Evolutionary conservation across 1,140 invertebrate species (phyloP).

Genomic region (Calephelis nemesis): DNA sequence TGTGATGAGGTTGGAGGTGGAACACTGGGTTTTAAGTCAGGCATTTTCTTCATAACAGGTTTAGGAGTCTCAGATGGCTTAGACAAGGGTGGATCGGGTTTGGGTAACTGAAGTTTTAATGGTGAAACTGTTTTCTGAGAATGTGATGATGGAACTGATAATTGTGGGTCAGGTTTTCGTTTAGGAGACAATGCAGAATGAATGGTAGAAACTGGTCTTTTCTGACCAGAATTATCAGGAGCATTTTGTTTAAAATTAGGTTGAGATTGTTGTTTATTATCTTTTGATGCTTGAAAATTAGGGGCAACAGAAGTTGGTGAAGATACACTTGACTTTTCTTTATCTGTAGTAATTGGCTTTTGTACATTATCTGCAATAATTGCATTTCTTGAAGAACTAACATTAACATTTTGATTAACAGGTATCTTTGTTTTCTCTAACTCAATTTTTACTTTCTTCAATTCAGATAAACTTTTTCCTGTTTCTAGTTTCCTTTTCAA

Average conservation of each 20-base stretch:
- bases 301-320: slow-evolving; percentile 26
- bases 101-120: slow-evolving; percentile 62
- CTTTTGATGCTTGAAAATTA: slow-evolving; percentile 36
- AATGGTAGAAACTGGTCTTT: slow-evolving; percentile 43
- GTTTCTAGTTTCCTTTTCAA: slow-evolving; percentile 60
- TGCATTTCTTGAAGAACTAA: slow-evolving; percentile 27
- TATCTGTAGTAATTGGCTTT: slow-evolving; percentile 21
- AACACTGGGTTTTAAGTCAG: slow-evolving; percentile 64
- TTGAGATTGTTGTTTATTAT: slow-evolving; percentile 42
- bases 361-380: slow-evolving; percentile 19
- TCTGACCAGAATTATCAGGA: slow-evolving; percentile 44
- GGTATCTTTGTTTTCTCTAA: slow-evolving; percentile 59
- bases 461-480: slow-evolving; percentile 49
- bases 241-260: slow-evolving; percentile 34
- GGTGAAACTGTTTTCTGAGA: slow-evolving; percentile 61
- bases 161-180: slow-evolving; percentile 45
- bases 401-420: slow-evolving; percentile 25
- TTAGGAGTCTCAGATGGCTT: slow-evolving; percentile 51
- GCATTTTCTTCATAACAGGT: slow-evolving; percentile 58
- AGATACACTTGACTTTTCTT: slow-evolving; percentile 23
- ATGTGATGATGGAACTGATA: slow-evolving; percentile 21
- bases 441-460: slow-evolving; percentile 71
- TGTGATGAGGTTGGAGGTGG: slow-evolving; percentile 38
- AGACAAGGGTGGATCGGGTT: slow-evolving; percentile 42
- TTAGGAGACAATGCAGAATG: slow-evolving; percentile 54